Base-by-base conservation (phyloP, 92 coral and sea anemone genomes). In the Blastomussa wellsi region DNA sequence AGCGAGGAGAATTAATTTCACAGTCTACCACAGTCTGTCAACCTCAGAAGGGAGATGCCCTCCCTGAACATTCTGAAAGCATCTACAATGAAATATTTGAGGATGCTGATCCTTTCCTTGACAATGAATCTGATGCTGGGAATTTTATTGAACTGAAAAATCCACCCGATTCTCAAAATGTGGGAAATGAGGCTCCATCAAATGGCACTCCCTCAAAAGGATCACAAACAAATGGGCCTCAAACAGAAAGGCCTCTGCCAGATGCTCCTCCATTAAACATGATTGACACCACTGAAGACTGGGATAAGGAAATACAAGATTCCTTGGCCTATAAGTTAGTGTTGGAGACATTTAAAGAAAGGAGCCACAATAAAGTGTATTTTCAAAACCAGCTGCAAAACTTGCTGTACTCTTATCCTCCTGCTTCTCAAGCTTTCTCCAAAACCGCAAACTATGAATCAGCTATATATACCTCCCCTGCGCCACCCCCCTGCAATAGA, bases 271-370 rank as follows among this genome's bases (percentile, higher is more conserved):
- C 44, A 13, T 70, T 57, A 4, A 42, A 24, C 15, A 48, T 72
- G 2, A 24, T 47, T 59, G 86, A 80, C 36, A 89, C 55, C n/a
- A 36, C 70, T 24, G 97, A 94, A 80, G 98, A 94, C 62, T 94
- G 98, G 98, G 98, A 94, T 79, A 87, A 75, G 59, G 98, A 94
- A 37, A 89, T 90, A 36, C 86, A 88, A 55, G 94, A 92, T 24
- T 24, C 88, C 2, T 41, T 51, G 75, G 88, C 88, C 4, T 85
- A 85, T 69, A 76, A 85, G 32, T 28, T 77, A 0, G 77, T 85
- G 49, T 68, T 85, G 39, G 71, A 76, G 28, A 78, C 77, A 1
- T 85, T 85, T 51, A 62, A 77, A 51, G 67, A 77, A 51, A 77
- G 82, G 26, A 78, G 88, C 16, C 17, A 59, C 7, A 82, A 67